Evolutionary conservation across 2,113 vertebrate genomes (phyloP), one percentile per base, ranked within the genome.

Genomic region (Daubentonia madagascariensis): DNA sequence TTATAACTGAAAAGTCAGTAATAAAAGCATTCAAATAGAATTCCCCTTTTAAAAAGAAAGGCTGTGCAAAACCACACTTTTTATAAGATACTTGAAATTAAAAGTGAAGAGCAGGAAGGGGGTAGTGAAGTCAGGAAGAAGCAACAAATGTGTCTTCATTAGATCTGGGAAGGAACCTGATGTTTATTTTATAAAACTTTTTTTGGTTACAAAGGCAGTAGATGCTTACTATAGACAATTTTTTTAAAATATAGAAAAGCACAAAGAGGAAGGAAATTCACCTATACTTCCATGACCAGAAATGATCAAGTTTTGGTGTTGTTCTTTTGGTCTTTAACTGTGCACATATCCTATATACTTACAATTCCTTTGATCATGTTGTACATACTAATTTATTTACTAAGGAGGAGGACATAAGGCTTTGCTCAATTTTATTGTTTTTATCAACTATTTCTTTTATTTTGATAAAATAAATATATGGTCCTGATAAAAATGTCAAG

Each of bases 1-100:
- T 81, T 83, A 25, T 12, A 87, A 80, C 70, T 95, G 70, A 87
- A 86, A 89, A 96, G 13, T 79, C 50, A 89, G 52, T 37, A 91
- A 45, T 76, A 45, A 87, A 43, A 89, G 91, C 59, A 83, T 76
- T 80, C 40, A 90, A 95, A 45, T 75, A 73, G 75, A 79, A 87
- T 72, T 76, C 48, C 16, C 32, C 35, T 70, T 84, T 85, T 68
- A 90, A 79, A 70, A 91, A 78, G 16, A 30, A 59, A 63, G 67
- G 52, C 54, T 50, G 28, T 35, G 10, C 52, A 28, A 89, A 92
- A 73, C 17, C 23, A 45, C 5, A 63, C 43, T 88, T 91, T 85
- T 12, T 57, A 84, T 6, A 86, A 93, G 45, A 52, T 40, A 84
- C 10, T 30, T 70, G 50, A 67, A 94, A 75, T 54, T 61, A 95